Percentiles rank a stretch among this genome's conserved stretches.
Conservation (phyloP, 2,888 invertebrate genomes). For the Parasteatoda lunata region DNA sequence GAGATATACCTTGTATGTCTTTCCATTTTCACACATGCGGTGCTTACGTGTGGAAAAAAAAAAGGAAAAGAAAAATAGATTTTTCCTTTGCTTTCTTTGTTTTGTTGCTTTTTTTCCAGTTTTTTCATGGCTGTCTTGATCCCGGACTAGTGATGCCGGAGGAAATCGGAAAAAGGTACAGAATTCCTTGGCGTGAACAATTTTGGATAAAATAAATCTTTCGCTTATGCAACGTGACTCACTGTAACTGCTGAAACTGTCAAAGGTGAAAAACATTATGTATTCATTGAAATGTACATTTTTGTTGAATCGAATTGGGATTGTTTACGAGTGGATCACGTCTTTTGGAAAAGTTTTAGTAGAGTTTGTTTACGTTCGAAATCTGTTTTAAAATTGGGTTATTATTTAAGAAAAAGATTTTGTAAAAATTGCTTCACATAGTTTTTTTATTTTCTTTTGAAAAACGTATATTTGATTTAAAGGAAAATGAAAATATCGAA, state of each 20-base stretch:
- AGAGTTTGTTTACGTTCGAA: too few species aligned
- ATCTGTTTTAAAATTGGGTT: too few species aligned
- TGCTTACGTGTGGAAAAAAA: conserved; percentile 21
- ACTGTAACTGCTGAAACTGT: background rate
- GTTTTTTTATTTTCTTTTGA: too few species aligned
- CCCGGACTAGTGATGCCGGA: background rate
- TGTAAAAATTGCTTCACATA: too few species aligned
- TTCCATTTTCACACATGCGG: conserved; percentile 1
- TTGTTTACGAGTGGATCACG: too few species aligned
- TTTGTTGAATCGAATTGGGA: too few species aligned
- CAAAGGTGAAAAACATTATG: background rate
- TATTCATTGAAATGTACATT: background rate
- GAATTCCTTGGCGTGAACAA: conserved; percentile 3
- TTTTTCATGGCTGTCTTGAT: conserved; percentile 8
- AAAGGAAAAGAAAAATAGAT: conserved; percentile 18
- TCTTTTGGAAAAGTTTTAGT: too few species aligned
- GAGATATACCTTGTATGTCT: conserved; percentile 14
- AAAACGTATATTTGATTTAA: too few species aligned
- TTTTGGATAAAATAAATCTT: conserved; percentile 2
- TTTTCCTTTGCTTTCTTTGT: conserved; percentile 5
- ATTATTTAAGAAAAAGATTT: too few species aligned
- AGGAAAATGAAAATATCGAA: too few species aligned
- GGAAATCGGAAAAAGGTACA: background rate
- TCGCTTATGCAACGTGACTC: background rate
- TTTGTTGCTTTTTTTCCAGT: conserved; percentile 16